Evolutionary conservation across 2,797 vertebrate genomes (phyloP).

Genomic region (Dromococcyx pavoninus): DNA sequence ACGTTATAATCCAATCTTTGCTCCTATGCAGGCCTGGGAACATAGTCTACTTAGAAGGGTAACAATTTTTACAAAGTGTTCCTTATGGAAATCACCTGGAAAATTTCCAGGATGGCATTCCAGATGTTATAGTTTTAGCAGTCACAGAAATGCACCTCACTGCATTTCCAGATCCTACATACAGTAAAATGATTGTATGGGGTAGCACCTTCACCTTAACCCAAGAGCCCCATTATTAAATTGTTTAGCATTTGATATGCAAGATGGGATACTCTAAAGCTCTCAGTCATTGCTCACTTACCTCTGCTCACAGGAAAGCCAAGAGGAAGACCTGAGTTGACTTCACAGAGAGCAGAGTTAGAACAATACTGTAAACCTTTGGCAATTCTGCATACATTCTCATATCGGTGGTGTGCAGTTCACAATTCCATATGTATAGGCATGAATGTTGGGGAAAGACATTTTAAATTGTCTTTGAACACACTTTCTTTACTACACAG

Average conservation of each 20-base stretch:
- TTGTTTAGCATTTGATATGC: constrained; percentile 29
- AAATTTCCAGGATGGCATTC: constrained; percentile 80
- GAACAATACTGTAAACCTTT: background rate
- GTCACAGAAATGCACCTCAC: constrained; percentile 56
- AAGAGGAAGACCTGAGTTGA: background rate
- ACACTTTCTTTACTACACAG: background rate
- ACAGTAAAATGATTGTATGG: constrained; percentile 35
- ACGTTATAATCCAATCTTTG: constrained; percentile 83
- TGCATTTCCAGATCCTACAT: constrained; percentile 59
- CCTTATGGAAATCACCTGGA: constrained; percentile 83
- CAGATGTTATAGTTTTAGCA: constrained; percentile 82
- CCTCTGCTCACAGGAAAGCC: background rate
- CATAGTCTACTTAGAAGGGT: constrained; percentile 74
- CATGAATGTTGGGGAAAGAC: background rate
- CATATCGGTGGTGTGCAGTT: fast-evolving
- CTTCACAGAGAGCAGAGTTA: background rate
- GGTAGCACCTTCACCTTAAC: constrained; percentile 33
- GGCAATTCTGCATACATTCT: background rate
- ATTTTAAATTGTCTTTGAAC: background rate
- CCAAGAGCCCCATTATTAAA: constrained; percentile 20
- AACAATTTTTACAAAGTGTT: constrained; percentile 83
- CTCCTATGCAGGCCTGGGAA: constrained; percentile 77
- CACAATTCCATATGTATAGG: background rate
- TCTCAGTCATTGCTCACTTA: background rate
- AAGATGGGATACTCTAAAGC: background rate